Evolutionary conservation across 2,113 vertebrate genomes (phyloP).

Genomic region (Callithrix jacchus): DNA sequence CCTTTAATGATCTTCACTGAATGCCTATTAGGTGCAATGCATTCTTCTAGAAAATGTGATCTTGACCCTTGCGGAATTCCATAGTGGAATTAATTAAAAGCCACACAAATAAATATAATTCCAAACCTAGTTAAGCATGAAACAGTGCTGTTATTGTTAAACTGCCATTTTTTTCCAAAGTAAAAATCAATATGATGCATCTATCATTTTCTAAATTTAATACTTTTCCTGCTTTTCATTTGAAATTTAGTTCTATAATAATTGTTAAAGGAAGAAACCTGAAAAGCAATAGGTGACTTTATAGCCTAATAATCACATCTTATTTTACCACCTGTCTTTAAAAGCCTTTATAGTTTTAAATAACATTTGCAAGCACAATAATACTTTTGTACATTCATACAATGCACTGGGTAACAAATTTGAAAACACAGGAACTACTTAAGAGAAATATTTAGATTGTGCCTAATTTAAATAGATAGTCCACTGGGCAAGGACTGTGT

Average conservation of each 20-base stretch:
- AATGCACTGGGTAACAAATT: constrained; percentile 52
- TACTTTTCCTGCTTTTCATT: background rate
- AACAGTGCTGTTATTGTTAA: background rate
- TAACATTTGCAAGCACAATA: constrained; percentile 48
- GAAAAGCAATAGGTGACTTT: background rate
- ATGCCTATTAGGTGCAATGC: background rate
- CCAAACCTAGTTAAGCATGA: background rate
- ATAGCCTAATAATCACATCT: background rate
- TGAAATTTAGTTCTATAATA: background rate
- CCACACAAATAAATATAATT: background rate
- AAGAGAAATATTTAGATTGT: constrained; percentile 80
- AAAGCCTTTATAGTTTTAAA: constrained; percentile 38
- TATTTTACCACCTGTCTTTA: constrained; percentile 42
- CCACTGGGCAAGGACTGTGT: constrained; percentile 73
- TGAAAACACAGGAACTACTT: constrained; percentile 74
- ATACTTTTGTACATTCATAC: constrained; percentile 19
- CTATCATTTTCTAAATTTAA: constrained; percentile 16
- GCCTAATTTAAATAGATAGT: constrained; percentile 78
- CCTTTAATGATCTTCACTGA: background rate
- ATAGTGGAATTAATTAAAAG: constrained; percentile 2
- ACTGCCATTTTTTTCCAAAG: background rate
- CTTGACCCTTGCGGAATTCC: background rate
- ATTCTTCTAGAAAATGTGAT: background rate
- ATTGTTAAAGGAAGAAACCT: background rate
- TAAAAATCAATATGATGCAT: background rate